Evolutionary conservation across 2,888 invertebrate species (phyloP).

Genomic region (Eucera pruinosa): DNA sequence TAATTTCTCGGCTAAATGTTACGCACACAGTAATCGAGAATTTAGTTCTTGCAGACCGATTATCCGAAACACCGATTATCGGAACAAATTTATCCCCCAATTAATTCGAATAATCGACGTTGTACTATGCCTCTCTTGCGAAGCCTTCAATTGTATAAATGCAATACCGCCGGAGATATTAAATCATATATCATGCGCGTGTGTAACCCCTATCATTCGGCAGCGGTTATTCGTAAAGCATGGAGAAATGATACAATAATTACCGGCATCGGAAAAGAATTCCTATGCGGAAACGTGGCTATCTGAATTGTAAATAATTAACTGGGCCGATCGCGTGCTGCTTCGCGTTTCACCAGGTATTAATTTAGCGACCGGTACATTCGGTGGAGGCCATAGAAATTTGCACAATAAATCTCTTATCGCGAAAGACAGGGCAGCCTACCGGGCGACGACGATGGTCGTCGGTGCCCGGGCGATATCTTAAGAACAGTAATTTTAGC

Average conservation of each 20-base stretch:
- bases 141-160: too few relatives aligned
- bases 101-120: too few relatives aligned
- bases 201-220: background rate
- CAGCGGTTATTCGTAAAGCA: background rate
- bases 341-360: constrained; percentile 36
- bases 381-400: constrained; percentile 52
- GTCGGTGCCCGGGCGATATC: constrained; percentile 51
- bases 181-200: background rate
- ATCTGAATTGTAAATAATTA: constrained; percentile 15
- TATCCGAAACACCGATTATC: too few relatives aligned
- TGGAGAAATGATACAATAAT: constrained; percentile 7
- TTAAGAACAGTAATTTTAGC: constrained; percentile 68
- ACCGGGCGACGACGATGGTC: constrained; percentile 57
- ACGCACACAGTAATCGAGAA: too few relatives aligned
- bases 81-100: too few relatives aligned
- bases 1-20: too few relatives aligned
- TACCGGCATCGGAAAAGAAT: background rate
- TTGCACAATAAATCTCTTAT: constrained; percentile 64
- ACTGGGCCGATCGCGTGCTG: constrained; percentile 29
- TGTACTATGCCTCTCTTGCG: too few relatives aligned
- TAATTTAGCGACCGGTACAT: constrained; percentile 44
- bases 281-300: too few relatives aligned
- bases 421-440: constrained; percentile 36
- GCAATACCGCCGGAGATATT: too few relatives aligned
- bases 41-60: too few relatives aligned